These are phyloP conservation scores for Peromyscus maniculatus DNA, from an alignment of 2,113 vertebrate species.

Conservation along the genomic window DNA sequence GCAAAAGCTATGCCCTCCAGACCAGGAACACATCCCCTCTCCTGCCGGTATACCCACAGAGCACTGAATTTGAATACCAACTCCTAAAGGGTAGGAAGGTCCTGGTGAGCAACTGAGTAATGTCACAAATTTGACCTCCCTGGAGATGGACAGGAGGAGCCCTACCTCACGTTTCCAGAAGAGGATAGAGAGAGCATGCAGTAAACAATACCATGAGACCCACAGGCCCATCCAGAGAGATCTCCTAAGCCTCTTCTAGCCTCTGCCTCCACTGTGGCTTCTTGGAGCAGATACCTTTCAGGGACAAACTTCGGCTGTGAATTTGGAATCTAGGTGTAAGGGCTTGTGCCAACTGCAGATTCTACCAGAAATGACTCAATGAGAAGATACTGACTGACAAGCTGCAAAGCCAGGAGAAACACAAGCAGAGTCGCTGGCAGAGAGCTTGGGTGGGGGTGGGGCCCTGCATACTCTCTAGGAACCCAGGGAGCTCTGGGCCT, in stretches of 20 bases:
- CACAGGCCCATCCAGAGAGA: background rate
- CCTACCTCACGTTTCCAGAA: background rate
- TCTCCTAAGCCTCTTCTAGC: background rate
- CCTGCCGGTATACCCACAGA: background rate
- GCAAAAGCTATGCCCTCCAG: background rate
- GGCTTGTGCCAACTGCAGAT: background rate
- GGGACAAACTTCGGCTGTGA: background rate
- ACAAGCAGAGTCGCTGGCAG: conserved; percentile 42
- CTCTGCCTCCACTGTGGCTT: background rate
- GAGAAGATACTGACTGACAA: background rate
- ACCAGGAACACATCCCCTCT: background rate
- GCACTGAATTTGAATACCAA: background rate
- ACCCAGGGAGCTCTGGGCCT: background rate
- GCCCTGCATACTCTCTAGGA: background rate
- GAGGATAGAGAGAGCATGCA: background rate
- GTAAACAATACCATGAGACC: background rate
- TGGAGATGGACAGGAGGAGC: background rate
- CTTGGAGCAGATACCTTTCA: background rate
- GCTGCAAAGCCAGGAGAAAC: conserved; percentile 55
- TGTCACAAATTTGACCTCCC: conserved; percentile 42
- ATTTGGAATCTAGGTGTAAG: background rate
- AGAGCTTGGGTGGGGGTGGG: background rate
- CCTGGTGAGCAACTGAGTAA: conserved; percentile 10
- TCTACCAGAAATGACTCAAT: background rate
- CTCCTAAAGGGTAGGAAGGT: conserved; percentile 57